phyloP scores from a whole-genome alignment of 2,113 vertebrate species.

The Sander lucioperca region DNA sequence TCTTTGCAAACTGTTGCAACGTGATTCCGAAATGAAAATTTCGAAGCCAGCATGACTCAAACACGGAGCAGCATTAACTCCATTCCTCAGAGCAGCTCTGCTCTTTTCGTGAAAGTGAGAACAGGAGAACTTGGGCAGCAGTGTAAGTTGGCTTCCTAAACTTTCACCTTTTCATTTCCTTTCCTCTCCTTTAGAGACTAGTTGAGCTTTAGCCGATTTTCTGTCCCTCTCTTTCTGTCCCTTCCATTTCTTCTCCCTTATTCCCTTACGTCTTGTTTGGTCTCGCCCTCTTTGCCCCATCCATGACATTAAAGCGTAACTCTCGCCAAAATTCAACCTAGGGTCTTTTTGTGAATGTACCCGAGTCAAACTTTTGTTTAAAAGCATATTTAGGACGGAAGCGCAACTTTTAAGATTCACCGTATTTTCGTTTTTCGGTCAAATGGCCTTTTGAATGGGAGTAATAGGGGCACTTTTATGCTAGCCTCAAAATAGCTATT shows the following conservation, averaged over 20 bases:
- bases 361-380: too few species aligned
- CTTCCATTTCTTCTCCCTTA: constrained; percentile 18
- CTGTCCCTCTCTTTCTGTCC: background rate
- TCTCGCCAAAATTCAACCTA: too few species aligned
- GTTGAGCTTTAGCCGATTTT: constrained; percentile 29
- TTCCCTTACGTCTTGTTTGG: background rate
- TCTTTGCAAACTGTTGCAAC: background rate
- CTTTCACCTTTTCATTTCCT: constrained; percentile 42
- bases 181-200: constrained; percentile 31
- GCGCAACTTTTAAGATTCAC: too few species aligned
- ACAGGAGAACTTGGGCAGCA: background rate
- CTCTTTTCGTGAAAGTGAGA: constrained; percentile 14
- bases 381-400: too few species aligned
- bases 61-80: constrained; percentile 1
- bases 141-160: constrained; percentile 42
- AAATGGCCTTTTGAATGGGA: too few species aligned
- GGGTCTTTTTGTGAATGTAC: too few species aligned
- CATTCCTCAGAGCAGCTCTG: constrained; percentile 9
- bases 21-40: background rate
- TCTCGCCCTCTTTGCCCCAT: constrained; percentile 17
- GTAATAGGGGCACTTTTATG: too few species aligned
- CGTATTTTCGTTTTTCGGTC: too few species aligned
- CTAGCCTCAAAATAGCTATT: too few species aligned
- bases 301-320: constrained; percentile 8
- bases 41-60: constrained; percentile 5